Evolutionary conservation across 2,888 invertebrate genomes (phyloP), one percentile per base, ranked within the genome.

Genomic region (Ormyrus thymus): DNA sequence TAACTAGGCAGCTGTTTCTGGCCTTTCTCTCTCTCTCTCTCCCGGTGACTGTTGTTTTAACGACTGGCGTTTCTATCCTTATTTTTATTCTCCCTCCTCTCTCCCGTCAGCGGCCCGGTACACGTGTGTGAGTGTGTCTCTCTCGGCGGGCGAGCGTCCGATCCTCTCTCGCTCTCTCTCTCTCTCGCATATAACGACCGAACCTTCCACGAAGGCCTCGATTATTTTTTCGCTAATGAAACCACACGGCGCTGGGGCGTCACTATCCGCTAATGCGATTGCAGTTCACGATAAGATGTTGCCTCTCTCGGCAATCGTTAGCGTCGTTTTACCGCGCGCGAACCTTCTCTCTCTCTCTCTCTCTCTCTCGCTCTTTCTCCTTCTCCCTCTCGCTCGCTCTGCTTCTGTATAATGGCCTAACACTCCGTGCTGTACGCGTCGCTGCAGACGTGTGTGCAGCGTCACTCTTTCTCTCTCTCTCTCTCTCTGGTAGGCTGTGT

Each of bases 191-290:
- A 81, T 79, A 81, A 81, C 77, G 81, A 81, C 73, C 79, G 79
- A 81, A 79, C 81, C 81, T 83, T 84, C 82, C 82, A 84, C 84
- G 83, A 84, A 85, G 84, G 83, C 82, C 84, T 86, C 87, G 87
- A 89, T 89, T 88, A 88, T 88, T 88, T 89, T 87, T 87, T 87
- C 88, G 85, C 87, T 89, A 89, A 89, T 88, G 88, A 89, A 89
- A 86, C 84, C 85, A 83, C 83, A 84, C 83, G 79, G 83, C 81
- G 82, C 84, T 84, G 86, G 87, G 87, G 87, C 86, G 87, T 86
- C 86, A 86, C 86, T 86, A 88, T 87, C 86, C 85, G 86, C 86
- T 88, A 87, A 87, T 88, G 88, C 85, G 88, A 89, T 87, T 86
- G 86, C 84, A 86, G 84, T 84, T 85, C 84, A 81, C 85, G 89